Conservation (phyloP, 2,888 invertebrate genomes). For the Neria commutata region DNA sequence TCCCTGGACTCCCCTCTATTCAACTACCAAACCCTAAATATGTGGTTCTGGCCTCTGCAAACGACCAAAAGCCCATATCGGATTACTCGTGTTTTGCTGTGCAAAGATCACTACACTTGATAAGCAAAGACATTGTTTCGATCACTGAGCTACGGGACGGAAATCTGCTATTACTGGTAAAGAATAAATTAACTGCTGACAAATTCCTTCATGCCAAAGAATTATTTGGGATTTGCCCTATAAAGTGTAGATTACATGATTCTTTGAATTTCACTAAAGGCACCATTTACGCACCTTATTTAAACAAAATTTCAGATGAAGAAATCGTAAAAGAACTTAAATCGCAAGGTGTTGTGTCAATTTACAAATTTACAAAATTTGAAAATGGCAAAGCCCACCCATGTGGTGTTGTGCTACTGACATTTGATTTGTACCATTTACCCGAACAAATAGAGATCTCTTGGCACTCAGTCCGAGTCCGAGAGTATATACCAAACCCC, state of each 20-base stretch:
- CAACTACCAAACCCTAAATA: slow-evolving; percentile 1
- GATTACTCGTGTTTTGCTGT: slow-evolving; percentile 8
- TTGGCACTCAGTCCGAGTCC: too few species aligned
- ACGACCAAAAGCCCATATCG: not conserved
- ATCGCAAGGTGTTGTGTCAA: slow-evolving; percentile 17
- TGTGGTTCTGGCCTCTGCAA: not conserved
- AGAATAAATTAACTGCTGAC: slow-evolving; percentile 13
- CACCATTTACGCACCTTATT: slow-evolving; percentile 17
- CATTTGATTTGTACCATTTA: too few species aligned
- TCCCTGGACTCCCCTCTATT: too few species aligned
- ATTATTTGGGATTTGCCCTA: too few species aligned
- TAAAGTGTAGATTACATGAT: too few species aligned
- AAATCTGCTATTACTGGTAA: slow-evolving; percentile 6
- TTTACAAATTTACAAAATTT: slow-evolving; percentile 20
- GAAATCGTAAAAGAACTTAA: slow-evolving; percentile 24
- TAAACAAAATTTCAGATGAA: slow-evolving; percentile 14
- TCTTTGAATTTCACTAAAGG: slow-evolving; percentile 10
- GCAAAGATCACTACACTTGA: slow-evolving; percentile 2
- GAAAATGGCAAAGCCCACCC: slow-evolving; percentile 1
- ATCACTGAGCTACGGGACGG: too few species aligned
- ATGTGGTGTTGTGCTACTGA: slow-evolving; percentile 4
- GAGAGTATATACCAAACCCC: too few species aligned
- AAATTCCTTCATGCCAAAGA: too few species aligned
- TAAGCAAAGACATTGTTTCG: slow-evolving; percentile 9
- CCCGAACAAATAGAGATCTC: too few species aligned